phyloP scores from a whole-genome alignment of 1,140 invertebrate genomes.

The Eumaeus atala region DNA sequence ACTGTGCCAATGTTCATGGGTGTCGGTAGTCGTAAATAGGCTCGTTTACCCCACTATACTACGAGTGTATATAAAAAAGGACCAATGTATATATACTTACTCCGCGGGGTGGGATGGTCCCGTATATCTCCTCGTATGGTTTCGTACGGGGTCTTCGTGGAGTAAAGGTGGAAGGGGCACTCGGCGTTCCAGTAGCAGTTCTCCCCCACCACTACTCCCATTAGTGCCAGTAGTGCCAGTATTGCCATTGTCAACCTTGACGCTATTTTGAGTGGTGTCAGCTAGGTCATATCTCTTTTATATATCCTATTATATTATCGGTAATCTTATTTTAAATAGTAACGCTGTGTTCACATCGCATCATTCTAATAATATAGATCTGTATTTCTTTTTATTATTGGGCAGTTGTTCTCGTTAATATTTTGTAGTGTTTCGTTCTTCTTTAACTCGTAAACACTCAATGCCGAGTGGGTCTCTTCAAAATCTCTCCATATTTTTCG shows the following conservation, averaged over 20 bases:
- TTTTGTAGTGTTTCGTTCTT: too few species aligned
- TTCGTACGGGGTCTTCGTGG: slow-evolving; percentile 52
- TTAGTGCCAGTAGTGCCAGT: not conserved
- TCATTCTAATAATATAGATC: too few species aligned
- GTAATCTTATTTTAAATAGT: not conserved
- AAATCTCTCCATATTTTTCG: too few species aligned
- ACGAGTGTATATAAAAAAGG: too few species aligned
- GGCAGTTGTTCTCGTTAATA: too few species aligned
- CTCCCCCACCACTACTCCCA: slow-evolving; percentile 5
- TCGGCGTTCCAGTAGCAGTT: slow-evolving; percentile 46
- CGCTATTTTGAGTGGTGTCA: too few species aligned
- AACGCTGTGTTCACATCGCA: not conserved
- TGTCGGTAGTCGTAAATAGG: too few species aligned
- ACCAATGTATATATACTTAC: slow-evolving; percentile 10
- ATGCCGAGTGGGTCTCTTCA: too few species aligned
- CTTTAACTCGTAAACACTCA: too few species aligned
- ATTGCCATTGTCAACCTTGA: not conserved
- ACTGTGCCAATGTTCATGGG: too few species aligned
- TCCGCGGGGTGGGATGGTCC: slow-evolving; percentile 29
- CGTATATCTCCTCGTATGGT: slow-evolving; percentile 50
- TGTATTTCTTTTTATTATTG: too few species aligned
- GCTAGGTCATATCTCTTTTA: not conserved
- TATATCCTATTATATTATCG: not conserved
- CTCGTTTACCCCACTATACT: too few species aligned
- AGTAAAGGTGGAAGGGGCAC: slow-evolving; percentile 36